Evolutionary conservation across 1,140 invertebrate species (phyloP), one percentile per base, ranked within the genome.

Genomic region (Hyposmocoma kahamanoa): DNA sequence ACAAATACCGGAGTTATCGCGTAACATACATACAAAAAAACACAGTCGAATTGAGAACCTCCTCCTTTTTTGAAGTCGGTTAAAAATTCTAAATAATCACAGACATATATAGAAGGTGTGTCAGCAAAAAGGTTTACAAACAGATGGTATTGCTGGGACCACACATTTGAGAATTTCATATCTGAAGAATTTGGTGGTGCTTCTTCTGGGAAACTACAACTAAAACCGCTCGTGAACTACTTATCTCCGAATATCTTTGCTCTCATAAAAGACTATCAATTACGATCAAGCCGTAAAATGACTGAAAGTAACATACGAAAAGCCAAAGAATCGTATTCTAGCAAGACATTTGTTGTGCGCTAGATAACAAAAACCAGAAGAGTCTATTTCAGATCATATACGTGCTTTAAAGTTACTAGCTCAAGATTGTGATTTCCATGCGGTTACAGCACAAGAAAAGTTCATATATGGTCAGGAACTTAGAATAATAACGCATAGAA

Each of bases 101-200:
- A n/a, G n/a, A n/a, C n/a, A n/a, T n/a, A n/a, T n/a, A n/a, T n/a
- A n/a, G n/a, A n/a, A n/a, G n/a, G n/a, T n/a, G n/a, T n/a, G n/a
- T n/a, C n/a, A n/a, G n/a, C n/a, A n/a, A n/a, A n/a, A n/a, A n/a
- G n/a, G n/a, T n/a, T n/a, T n/a, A n/a, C n/a, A n/a, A n/a, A n/a
- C n/a, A n/a, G n/a, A n/a, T 49, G 47, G 47, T 13, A 8, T 4
- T 39, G 42, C 24, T 49, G 47, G 39, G 8, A 42, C 2, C 21
- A 13, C 6, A 42, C 47, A 17, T 49, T 49, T 15, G 17, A 49
- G 1, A 49, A 49, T 49, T 49, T 49, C 15, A 10, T 49, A 18
- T 9, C 38, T 1, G 38, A 20, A 42, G 47, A 42, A 28, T n/a
- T n/a, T n/a, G n/a, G n/a, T n/a, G n/a, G n/a, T n/a, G n/a, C n/a